Percentiles rank a stretch among this genome's conserved stretches.
Evolutionary conservation across 1,140 invertebrate genomes (phyloP).

Genomic region (Dolichoris vasculosae): DNA sequence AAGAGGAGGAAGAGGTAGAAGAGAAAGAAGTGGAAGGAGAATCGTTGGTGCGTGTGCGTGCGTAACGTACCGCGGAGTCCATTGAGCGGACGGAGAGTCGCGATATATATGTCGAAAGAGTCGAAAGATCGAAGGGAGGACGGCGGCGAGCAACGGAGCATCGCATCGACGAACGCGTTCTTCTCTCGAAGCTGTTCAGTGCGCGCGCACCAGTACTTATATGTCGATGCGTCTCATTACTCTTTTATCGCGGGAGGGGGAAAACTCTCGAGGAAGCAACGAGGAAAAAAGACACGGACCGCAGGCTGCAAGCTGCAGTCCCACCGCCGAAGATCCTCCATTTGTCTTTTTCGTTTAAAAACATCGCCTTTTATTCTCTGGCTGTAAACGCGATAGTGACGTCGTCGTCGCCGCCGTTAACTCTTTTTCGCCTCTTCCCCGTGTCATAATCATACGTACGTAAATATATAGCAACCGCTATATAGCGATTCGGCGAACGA

Average conservation of each 20-base stretch:
- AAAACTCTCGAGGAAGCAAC: constrained; percentile 19
- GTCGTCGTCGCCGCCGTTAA: neutral
- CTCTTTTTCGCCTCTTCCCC: neutral
- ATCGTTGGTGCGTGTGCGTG: too few species aligned
- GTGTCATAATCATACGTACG: neutral
- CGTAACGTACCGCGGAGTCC: neutral
- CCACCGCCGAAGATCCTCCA: neutral
- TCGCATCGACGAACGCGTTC: constrained; percentile 1
- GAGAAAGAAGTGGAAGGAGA: too few species aligned
- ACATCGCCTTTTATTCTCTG: neutral
- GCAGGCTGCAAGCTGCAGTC: neutral
- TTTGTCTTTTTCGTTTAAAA: constrained; percentile 10
- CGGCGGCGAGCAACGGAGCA: neutral
- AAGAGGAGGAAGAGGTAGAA: neutral
- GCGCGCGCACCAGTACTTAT: constrained; percentile 45
- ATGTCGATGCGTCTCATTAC: constrained; percentile 48
- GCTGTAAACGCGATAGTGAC: neutral
- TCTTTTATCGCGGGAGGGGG: constrained; percentile 27
- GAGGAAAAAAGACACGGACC: too few species aligned
- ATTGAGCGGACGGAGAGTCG: too few species aligned
- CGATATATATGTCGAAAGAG: neutral
- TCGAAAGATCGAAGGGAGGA: neutral
- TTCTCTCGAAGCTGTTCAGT: neutral
- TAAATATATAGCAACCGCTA: neutral
- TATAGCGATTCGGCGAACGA: neutral